Evolutionary conservation across 2,888 invertebrate species (phyloP).

Genomic region (Epiblema foenella): DNA sequence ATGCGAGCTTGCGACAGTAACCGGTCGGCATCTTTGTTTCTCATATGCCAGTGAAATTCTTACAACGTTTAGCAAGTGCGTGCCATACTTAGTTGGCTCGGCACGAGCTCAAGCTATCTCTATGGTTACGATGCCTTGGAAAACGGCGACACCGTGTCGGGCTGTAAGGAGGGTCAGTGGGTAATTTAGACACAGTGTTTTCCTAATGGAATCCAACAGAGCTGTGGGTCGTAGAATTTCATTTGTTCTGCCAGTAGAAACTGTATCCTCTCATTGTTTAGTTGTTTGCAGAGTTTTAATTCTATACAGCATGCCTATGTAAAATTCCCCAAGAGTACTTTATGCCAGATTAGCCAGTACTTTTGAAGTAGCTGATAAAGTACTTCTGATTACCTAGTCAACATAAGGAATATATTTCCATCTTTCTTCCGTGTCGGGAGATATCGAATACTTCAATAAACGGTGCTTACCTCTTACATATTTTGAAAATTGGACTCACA

Average conservation of each 20-base stretch:
- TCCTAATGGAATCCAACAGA: not conserved
- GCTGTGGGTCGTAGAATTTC: not conserved
- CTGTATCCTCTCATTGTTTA: not conserved
- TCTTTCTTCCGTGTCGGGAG: not conserved
- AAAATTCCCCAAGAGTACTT: not conserved
- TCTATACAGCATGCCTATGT: not conserved
- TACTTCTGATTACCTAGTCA: not conserved
- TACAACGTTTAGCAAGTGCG: constrained; percentile 59
- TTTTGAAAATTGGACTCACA: constrained; percentile 57
- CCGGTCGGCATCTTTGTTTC: constrained; percentile 63
- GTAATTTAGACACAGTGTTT: not conserved
- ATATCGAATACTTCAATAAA: constrained; percentile 26
- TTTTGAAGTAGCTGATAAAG: not conserved
- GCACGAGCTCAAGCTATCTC: constrained; percentile 31
- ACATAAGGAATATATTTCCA: not conserved
- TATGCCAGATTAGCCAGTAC: not conserved
- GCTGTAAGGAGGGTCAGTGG: not conserved
- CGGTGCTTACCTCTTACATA: constrained; percentile 54
- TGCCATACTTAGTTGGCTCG: constrained; percentile 34
- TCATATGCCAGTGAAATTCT: constrained; percentile 70
- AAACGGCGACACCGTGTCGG: constrained; percentile 11
- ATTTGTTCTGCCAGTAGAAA: constrained; percentile 3
- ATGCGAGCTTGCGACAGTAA: not conserved
- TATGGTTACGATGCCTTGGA: constrained; percentile 12
- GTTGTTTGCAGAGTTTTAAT: constrained; percentile 12